Evolutionary conservation across 2,888 invertebrate species (phyloP), one percentile per base, ranked within the genome.

Genomic region (Pollenia griseotomentosa): DNA sequence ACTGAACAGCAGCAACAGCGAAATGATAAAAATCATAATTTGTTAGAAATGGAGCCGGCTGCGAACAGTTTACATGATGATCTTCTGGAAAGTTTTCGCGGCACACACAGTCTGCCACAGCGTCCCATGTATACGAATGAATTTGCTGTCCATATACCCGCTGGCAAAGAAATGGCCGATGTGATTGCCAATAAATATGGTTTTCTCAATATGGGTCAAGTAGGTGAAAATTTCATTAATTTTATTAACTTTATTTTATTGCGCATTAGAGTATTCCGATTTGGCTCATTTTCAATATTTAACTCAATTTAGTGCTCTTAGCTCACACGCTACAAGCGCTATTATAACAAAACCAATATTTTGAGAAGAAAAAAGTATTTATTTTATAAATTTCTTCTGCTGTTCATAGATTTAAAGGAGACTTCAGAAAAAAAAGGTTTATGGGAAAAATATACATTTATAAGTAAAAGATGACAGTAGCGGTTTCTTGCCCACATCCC

Each of bases 141-240:
- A 93, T 97, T 97, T 92, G 98, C 98, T 70, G 96, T 98, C 68
- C 96, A 97, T 93, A 96, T 99, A 92, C 96, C 97, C 33, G 96
- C 95, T 61, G 96, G 96, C 19, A 93, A 94, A 74, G 94, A 95
- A n/a, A 95, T 95, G 86, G 98, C 97, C 63, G 95, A 96, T 91
- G 94, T 94, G 87, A 95, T 99, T 90, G 98, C 98, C 70, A 94
- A 93, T 88, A 96, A 96, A 93, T 96, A 98, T 94, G 98, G 98
- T 90, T 98, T 97, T 94, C 94, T 94, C 91, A 97, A 98, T 94
- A 94, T 95, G 91, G 98, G 98, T 94, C 97, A 97, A 97, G 98
- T 98, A 93, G 95, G 96, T 88, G 14, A 68, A 10, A 44, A 2
- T 33, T 3, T 16, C 42, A 59, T 42, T 0, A 23, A 11, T 61